These are phyloP conservation scores for Gibbula magus DNA, from an alignment of 2,888 invertebrate genomes.

Conservation along the genomic window DNA sequence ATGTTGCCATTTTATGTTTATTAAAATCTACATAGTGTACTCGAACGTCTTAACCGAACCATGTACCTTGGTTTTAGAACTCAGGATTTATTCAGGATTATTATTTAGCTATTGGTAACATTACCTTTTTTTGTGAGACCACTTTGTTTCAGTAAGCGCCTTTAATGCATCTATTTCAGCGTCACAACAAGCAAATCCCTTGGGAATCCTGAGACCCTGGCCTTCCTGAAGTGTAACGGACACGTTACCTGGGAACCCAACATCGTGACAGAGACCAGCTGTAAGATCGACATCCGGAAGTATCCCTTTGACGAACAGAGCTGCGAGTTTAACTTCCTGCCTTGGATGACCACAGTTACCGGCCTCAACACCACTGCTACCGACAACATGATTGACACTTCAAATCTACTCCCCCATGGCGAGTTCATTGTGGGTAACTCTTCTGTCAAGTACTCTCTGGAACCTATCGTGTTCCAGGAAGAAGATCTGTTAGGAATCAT, in stretches of 20 bases:
- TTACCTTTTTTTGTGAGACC: no score
- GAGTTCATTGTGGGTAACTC: not conserved
- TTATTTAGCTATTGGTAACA: no score
- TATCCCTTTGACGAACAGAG: slow-evolving; percentile 39
- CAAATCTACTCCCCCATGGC: not conserved
- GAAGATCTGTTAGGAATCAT: not conserved
- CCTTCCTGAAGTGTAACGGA: slow-evolving; percentile 12
- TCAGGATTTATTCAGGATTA: no score
- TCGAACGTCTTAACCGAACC: no score
- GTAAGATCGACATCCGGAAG: slow-evolving; percentile 30
- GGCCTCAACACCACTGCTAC: not conserved
- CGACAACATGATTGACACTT: not conserved
- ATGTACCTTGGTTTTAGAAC: no score
- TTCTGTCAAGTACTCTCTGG: not conserved
- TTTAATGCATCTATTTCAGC: no score
- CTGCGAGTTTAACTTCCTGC: slow-evolving; percentile 26
- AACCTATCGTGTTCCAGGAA: not conserved
- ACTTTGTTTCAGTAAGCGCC: no score
- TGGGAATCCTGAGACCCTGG: slow-evolving; percentile 2
- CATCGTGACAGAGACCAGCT: not conserved
- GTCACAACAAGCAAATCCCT: not conserved
- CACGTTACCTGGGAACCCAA: slow-evolving; percentile 16
- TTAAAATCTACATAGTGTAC: no score
- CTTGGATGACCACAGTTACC: slow-evolving; percentile 14
- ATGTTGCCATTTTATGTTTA: no score